Evolutionary conservation across 2,113 vertebrate genomes (phyloP), one percentile per base, ranked within the genome.

Genomic region (Neolamprologus hecqui): DNA sequence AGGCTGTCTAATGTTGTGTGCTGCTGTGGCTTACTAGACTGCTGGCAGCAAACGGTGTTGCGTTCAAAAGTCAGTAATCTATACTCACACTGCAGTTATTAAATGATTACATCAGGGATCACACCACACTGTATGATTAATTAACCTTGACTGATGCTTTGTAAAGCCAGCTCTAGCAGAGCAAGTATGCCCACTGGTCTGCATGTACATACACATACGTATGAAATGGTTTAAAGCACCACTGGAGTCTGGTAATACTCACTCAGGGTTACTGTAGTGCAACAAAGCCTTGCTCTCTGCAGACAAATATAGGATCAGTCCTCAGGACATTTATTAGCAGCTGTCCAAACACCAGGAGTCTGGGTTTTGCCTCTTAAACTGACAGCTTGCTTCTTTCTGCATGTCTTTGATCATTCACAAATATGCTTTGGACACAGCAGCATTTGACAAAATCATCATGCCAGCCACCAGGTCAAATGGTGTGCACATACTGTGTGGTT

Each of bases 91-190:
- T 37, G 87, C 84, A 88, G 88, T 94, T 93, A 93, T 95, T 92
- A 95, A 93, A 89, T 92, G 92, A 94, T 93, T 93, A 93, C 93
- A 92, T 91, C 81, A 40, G 93, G 94, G 94, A 94, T 90, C 89
- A 82, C 86, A 91, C 68, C 77, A 83, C 79, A 89, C 90, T 2
- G 77, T 90, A 88, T 93, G 93, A 94, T 95, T 94, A 95, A 95
- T 95, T 94, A 95, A 94, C 91, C 93, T 93, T 93, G 92, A 94
- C 87, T 93, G 93, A 94, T 93, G 91, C 90, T 91, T 90, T 91
- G 87, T 84, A 88, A 90, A 91, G 80, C 88, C 8, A 73, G 83
- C 89, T 91, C 87, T 86, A 92, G 83, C 90, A 81, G 84, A 92
- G 88, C 73, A 35, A 60, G 89, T 82, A 63, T 81, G 65, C 79